A percentile compares a stretch with the other conserved stretches of the same genome.
Conservation (phyloP, 2,888 invertebrate genomes). For the Netelia melanura region DNA sequence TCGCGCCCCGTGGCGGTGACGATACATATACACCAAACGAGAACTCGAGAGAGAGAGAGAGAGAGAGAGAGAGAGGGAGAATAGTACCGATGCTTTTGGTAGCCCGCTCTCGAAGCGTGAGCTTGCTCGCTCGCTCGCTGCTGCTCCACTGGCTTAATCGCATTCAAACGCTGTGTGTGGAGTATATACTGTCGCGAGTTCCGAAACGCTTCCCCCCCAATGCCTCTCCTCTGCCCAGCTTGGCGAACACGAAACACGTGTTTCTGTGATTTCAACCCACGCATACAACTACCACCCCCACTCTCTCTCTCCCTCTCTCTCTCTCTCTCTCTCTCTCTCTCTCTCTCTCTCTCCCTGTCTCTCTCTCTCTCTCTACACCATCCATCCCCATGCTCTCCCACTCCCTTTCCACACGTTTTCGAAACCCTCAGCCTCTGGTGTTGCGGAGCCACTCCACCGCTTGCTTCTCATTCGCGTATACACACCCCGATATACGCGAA, state of each 20-base stretch:
- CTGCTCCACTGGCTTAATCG: slow-evolving; percentile 78
- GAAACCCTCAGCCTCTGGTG: slow-evolving; percentile 51
- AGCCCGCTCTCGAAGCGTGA: slow-evolving; percentile 58
- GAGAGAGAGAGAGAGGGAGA: slow-evolving; percentile 27
- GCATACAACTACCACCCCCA: slow-evolving; percentile 23
- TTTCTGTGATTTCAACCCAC: slow-evolving; percentile 77
- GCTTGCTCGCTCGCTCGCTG: slow-evolving; percentile 60
- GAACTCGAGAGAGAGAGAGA: slow-evolving; percentile 9
- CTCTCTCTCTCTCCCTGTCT: not conserved
- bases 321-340: slow-evolving; percentile 6
- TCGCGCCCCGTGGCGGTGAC: slow-evolving; percentile 27
- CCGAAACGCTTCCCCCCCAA: slow-evolving; percentile 57
- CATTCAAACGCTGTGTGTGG: slow-evolving; percentile 76
- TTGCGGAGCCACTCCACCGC: slow-evolving; percentile 30
- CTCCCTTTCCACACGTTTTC: slow-evolving; percentile 7
- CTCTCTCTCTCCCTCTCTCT: slow-evolving; percentile 21
- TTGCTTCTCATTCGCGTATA: slow-evolving; percentile 24
- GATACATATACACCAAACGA: slow-evolving; percentile 3
- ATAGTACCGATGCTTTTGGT: slow-evolving; percentile 64
- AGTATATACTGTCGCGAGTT: slow-evolving; percentile 59
- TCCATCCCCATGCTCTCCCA: not conserved
- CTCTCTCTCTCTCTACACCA: not conserved
- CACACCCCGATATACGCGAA: slow-evolving; percentile 30
- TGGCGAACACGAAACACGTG: slow-evolving; percentile 72
- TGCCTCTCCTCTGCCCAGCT: slow-evolving; percentile 31